Evolutionary conservation across 2,888 invertebrate genomes (phyloP), one percentile per base, ranked within the genome.

Genomic region (Limenitis camilla): DNA sequence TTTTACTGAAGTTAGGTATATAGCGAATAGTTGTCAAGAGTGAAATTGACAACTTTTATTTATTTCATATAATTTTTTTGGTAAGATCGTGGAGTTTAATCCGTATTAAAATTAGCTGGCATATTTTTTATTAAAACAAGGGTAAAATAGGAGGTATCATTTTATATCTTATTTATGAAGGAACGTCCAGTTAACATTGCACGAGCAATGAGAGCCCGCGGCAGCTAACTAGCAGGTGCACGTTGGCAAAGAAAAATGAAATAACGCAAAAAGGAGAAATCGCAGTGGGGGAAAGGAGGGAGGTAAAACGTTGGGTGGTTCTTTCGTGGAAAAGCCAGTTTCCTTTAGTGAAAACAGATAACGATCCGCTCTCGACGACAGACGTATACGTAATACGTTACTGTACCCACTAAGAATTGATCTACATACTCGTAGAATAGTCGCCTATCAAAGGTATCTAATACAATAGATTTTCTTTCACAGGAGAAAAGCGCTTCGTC

Each of bases 341-440:
- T 85, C 80, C 84, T 86, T 87, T 81, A 83, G 80, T 87, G 78
- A 84, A 84, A 86, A 86, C 83, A 86, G 87, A 86, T 87, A 86
- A 87, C 86, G 86, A 87, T 86, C 85, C 84, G 71, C 76, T 79
- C 79, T 81, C 80, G 81, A 80, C 86, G 83, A 82, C 82, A 77
- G 85, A 85, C 58, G 40, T 58, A 58, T 45, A 55, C 47, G 49
- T 58, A 58, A 86, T 84, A 84, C 84, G 81, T 82, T 82, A 82
- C 80, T 82, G 80, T 81, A 83, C 72, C 79, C 74, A 72, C 76
- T 78, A 72, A 77, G 73, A 72, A 76, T 78, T 75, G 71, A 78
- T 80, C 76, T 83, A 78, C 80, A 77, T 80, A 76, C 71, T 71
- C 66, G 68, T 68, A 59, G 65, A 59, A 63, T 62, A 62, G 62